phyloP scores from a whole-genome alignment of 1,140 invertebrate species.

The Geopemphigus sp. region DNA sequence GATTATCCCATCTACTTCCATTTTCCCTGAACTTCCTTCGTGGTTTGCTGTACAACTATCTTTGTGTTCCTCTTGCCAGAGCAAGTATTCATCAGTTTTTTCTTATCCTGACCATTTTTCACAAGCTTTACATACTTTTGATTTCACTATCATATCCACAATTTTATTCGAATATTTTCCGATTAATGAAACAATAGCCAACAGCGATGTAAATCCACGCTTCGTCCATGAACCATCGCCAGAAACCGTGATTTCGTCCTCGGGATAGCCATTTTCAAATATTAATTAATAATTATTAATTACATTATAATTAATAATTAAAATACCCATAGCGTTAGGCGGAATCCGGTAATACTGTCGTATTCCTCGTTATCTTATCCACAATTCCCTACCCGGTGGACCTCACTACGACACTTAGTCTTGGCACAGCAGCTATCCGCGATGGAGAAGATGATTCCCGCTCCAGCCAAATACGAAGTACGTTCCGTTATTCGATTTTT shows the following conservation, averaged over 20 bases:
- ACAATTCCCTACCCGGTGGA: too few species aligned
- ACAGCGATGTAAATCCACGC: constrained; percentile 49
- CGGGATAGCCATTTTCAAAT: not conserved
- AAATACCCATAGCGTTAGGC: too few species aligned
- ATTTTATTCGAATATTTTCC: constrained; percentile 50
- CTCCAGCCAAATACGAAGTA: too few species aligned
- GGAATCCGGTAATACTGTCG: too few species aligned
- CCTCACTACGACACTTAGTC: too few species aligned
- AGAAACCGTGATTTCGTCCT: constrained; percentile 43
- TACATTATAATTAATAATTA: too few species aligned
- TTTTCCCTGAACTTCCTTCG: constrained; percentile 51
- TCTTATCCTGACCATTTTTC: too few species aligned
- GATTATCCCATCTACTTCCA: constrained; percentile 51
- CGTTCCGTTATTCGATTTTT: too few species aligned
- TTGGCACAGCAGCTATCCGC: too few species aligned
- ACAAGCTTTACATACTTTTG: constrained; percentile 50
- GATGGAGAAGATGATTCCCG: too few species aligned
- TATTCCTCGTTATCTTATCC: too few species aligned
- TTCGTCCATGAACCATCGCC: constrained; percentile 52
- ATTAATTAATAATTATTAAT: too few species aligned
- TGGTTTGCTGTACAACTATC: constrained; percentile 51
- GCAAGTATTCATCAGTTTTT: not conserved
- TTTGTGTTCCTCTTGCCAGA: not conserved
- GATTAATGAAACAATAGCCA: constrained; percentile 50
- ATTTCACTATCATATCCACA: constrained; percentile 50